These are phyloP conservation scores for Piscicola geometra DNA, from an alignment of 2,888 invertebrate species.

Conservation along the genomic window DNA sequence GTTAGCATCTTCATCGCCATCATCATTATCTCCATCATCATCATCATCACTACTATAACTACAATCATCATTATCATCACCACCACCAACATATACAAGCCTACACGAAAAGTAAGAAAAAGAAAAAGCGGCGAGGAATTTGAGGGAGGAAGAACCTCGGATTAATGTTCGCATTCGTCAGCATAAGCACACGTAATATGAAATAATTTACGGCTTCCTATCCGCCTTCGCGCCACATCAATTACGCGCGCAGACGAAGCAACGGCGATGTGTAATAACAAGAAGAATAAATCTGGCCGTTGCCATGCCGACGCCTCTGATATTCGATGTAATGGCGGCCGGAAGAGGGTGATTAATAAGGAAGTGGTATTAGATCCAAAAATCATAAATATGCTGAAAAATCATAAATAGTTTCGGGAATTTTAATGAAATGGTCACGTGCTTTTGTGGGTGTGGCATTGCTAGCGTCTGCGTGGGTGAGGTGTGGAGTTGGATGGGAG, in stretches of 20 bases:
- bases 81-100: not conserved
- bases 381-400: not conserved
- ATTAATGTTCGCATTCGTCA: too few relatives aligned
- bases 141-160: too few relatives aligned
- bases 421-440: not conserved
- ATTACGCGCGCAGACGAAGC: too few relatives aligned
- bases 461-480: too few relatives aligned
- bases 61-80: not conserved
- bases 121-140: too few relatives aligned
- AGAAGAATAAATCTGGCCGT: not conserved
- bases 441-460: not conserved
- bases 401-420: not conserved
- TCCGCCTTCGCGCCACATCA: too few relatives aligned
- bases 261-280: not conserved
- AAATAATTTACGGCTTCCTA: too few relatives aligned
- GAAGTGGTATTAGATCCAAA: constrained; percentile 5
- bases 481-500: too few relatives aligned
- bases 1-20: not conserved
- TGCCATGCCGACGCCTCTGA: not conserved
- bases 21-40: not conserved
- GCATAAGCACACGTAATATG: too few relatives aligned
- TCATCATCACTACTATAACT: not conserved
- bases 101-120: not conserved
- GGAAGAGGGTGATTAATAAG: constrained; percentile 3
- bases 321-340: not conserved